Evolutionary conservation across 2,888 invertebrate species (phyloP).

Genomic region (Ophion obscuratus): DNA sequence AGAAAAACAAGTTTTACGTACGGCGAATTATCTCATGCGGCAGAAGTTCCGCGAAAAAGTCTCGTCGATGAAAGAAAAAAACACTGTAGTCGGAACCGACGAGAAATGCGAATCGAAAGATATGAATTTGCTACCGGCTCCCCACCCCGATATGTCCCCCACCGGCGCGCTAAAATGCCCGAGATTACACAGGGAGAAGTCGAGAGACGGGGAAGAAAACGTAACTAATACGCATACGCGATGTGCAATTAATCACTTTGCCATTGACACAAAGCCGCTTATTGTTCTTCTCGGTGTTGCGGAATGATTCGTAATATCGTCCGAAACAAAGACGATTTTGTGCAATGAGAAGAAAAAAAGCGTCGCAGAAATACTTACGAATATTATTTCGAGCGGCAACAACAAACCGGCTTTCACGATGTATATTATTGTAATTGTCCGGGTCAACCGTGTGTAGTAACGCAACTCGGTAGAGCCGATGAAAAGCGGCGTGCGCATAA

Average conservation of each 20-base stretch:
- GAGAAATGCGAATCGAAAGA: constrained; percentile 17
- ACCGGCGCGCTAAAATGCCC: constrained; percentile 1
- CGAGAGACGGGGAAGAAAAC: constrained; percentile 17
- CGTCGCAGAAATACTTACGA: constrained; percentile 40
- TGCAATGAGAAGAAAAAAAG: neutral
- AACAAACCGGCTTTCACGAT: constrained; percentile 61
- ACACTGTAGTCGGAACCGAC: neutral
- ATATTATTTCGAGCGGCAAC: constrained; percentile 41
- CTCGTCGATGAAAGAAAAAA: constrained; percentile 31
- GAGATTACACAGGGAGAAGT: neutral
- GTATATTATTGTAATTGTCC: constrained; percentile 24
- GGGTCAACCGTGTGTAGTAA: constrained; percentile 30
- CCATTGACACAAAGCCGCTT: neutral
- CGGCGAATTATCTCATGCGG: constrained; percentile 63
- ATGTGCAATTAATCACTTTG: constrained; percentile 30
- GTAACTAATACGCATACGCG: constrained; percentile 29
- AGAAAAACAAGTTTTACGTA: constrained; percentile 43
- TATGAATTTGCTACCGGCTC: constrained; percentile 43
- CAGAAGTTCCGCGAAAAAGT: constrained; percentile 14
- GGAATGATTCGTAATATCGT: constrained; percentile 26
- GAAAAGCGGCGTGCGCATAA: constrained; percentile 44
- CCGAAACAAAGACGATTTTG: constrained; percentile 3
- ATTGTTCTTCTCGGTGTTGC: constrained; percentile 19
- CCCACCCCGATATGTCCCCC: constrained; percentile 17
- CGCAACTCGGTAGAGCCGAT: constrained; percentile 38